These are phyloP conservation scores for Erithacus rubecula DNA, from an alignment of 2,797 vertebrate genomes.

Conservation along the genomic window DNA sequence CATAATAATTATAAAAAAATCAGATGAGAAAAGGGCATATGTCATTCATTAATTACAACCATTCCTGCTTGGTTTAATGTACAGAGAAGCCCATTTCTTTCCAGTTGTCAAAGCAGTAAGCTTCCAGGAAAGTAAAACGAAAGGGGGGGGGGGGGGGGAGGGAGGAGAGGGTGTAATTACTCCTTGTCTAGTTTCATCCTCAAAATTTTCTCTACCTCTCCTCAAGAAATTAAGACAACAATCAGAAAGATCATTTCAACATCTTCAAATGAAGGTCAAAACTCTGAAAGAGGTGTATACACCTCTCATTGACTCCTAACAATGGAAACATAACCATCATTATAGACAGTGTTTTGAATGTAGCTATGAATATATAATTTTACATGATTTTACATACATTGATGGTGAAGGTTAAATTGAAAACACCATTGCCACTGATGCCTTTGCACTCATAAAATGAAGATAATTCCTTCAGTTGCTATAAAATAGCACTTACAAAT, in stretches of 20 bases:
- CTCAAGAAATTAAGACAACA: not conserved
- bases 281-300: not conserved
- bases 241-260: not conserved
- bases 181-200: not conserved
- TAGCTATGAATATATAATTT: not conserved
- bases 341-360: not conserved
- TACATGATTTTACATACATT: not conserved
- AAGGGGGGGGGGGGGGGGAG: rapidly evolving
- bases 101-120: not conserved
- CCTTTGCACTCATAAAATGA: not conserved
- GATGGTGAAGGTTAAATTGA: not conserved
- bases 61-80: not conserved
- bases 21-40: not conserved
- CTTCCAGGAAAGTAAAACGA: not conserved
- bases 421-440: not conserved
- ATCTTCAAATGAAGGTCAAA: not conserved
- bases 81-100: not conserved
- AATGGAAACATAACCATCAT: not conserved
- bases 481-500: not conserved
- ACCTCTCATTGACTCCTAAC: not conserved
- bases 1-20: not conserved
- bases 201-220: not conserved
- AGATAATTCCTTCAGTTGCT: not conserved
- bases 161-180: not conserved
- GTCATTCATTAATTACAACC: not conserved